A percentile compares a stretch with the other conserved stretches of the same genome.
phyloP scores from a whole-genome alignment of 2,888 invertebrate genomes.

The Limnephilus lunatus region DNA sequence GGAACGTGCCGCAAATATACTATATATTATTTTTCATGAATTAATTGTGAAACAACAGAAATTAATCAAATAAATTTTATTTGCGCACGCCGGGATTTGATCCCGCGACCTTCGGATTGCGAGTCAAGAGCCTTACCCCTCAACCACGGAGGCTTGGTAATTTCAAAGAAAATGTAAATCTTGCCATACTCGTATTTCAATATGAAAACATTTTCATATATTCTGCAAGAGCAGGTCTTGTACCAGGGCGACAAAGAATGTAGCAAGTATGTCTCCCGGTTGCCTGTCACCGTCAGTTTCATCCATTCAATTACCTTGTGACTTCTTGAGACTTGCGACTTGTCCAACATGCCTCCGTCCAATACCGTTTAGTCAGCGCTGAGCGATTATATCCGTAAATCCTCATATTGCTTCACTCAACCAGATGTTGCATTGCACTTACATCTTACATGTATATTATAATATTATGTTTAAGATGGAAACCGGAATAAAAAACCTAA shows the following conservation, averaged over 20 bases:
- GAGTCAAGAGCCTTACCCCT: no score
- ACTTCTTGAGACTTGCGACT: not conserved
- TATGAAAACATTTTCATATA: not conserved
- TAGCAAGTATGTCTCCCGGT: not conserved
- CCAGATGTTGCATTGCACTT: not conserved
- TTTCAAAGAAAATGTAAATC: not conserved
- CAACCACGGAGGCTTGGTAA: not conserved
- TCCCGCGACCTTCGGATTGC: no score
- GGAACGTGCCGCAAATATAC: no score
- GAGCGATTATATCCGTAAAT: not conserved
- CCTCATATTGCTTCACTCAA: not conserved
- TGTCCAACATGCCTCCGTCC: not conserved
- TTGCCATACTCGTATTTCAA: not conserved
- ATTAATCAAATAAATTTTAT: no score
- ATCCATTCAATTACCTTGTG: not conserved
- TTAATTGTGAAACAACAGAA: no score
- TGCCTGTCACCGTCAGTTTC: not conserved
- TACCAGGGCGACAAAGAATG: no score
- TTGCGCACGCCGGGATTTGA: no score
- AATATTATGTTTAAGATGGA: not conserved
- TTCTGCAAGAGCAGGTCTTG: not conserved
- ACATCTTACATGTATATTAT: not conserved
- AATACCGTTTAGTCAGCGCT: not conserved
- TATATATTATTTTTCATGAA: no score
- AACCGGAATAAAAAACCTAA: not conserved